Conservation (phyloP, 2,888 invertebrate species). For the Scaptomyza tumidula region DNA sequence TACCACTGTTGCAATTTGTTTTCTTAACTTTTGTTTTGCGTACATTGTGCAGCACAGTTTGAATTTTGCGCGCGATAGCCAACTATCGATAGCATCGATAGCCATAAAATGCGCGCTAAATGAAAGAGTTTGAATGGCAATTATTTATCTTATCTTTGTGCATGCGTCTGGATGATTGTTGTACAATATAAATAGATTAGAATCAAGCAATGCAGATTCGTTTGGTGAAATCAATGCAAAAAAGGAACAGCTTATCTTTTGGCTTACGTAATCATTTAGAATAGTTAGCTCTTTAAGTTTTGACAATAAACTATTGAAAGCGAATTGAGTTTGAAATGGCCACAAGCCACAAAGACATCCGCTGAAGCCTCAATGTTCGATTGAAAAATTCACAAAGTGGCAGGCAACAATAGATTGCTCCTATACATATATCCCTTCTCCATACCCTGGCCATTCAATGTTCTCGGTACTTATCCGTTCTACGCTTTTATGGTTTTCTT, state of each 20-base stretch:
- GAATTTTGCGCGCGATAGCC: neutral
- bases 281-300: slow-evolving; percentile 25
- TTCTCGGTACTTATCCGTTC: slow-evolving; percentile 49
- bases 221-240: neutral
- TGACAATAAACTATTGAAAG: slow-evolving; percentile 6
- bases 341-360: slow-evolving; percentile 52
- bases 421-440: slow-evolving; percentile 3
- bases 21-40: neutral
- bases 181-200: neutral
- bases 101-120: slow-evolving; percentile 19
- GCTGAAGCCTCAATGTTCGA: slow-evolving; percentile 61
- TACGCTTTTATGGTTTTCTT: slow-evolving; percentile 56
- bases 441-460: slow-evolving; percentile 15
- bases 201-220: neutral
- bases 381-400: slow-evolving; percentile 69
- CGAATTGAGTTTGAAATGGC: slow-evolving; percentile 46
- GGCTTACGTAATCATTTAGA: neutral
- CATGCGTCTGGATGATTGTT: neutral
- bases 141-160: slow-evolving; percentile 14
- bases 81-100: slow-evolving; percentile 29
- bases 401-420: slow-evolving; percentile 59
- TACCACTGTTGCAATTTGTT: neutral
- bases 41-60: neutral
- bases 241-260: neutral
- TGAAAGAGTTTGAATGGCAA: slow-evolving; percentile 26